A percentile compares a stretch with the other conserved stretches of the same genome.
Conservation (phyloP, 1,140 invertebrate genomes). For the Procambarus clarkii region DNA sequence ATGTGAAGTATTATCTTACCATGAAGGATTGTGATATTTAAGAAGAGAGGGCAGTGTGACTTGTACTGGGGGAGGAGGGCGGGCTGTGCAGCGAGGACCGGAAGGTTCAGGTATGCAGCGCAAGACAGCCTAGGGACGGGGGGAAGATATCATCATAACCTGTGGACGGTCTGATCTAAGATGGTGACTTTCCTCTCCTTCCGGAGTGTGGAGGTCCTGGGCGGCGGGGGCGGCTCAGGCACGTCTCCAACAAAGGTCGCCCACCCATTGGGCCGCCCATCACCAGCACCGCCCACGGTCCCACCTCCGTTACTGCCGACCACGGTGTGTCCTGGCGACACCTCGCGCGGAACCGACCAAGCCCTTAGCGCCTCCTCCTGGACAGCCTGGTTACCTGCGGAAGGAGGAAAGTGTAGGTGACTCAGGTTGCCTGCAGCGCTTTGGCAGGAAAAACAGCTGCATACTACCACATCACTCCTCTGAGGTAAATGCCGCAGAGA, state of each 20-base stretch:
- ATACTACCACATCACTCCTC: too few species aligned
- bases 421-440: too few species aligned
- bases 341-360: slow-evolving; percentile 31
- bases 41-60: neutral
- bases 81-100: neutral
- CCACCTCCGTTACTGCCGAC: neutral
- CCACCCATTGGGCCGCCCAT: slow-evolving; percentile 61
- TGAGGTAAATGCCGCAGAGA: too few species aligned
- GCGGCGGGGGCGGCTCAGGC: slow-evolving; percentile 62
- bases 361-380: slow-evolving; percentile 23
- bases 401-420: neutral
- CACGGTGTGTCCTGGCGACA: neutral
- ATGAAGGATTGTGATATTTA: neutral
- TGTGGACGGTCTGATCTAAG: slow-evolving; percentile 66
- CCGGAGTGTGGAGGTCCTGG: slow-evolving; percentile 51
- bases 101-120: neutral
- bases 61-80: neutral
- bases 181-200: slow-evolving; percentile 67
- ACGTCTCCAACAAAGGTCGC: slow-evolving; percentile 55
- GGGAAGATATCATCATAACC: slow-evolving; percentile 54
- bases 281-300: slow-evolving; percentile 9
- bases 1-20: too few species aligned
- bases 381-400: neutral
- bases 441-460: too few species aligned
- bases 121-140: neutral